Conservation (phyloP, 2,797 vertebrate species). For the Takifugu rubripes region DNA sequence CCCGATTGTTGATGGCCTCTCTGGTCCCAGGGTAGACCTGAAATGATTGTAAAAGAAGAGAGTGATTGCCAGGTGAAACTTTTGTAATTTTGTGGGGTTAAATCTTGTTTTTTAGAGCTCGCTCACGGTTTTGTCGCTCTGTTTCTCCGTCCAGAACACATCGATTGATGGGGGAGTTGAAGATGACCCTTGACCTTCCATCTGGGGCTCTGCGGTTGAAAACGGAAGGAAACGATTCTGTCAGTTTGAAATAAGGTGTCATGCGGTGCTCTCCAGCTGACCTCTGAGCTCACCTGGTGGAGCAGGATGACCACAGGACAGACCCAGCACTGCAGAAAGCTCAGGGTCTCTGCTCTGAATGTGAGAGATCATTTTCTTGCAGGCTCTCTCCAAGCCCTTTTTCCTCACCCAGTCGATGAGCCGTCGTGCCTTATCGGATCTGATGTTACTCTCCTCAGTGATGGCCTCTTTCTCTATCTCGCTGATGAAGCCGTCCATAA, state of each 20-base stretch:
- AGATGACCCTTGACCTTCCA: neutral
- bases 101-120: neutral
- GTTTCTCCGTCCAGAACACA: constrained; percentile 24
- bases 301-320: neutral
- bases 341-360: neutral
- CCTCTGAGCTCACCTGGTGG: constrained; percentile 17
- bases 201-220: neutral
- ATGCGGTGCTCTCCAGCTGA: neutral
- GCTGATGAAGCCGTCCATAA: neutral
- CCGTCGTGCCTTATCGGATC: neutral
- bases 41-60: too few relatives aligned
- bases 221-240: constrained; percentile 1
- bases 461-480: neutral
- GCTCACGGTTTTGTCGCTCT: constrained; percentile 20
- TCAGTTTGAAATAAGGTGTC: neutral
- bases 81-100: neutral
- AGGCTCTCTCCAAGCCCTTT: neutral
- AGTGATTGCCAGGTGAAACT: neutral
- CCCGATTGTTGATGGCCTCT: constrained; percentile 39
- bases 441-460: neutral
- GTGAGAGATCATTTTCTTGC: neutral
- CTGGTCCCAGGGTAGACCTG: constrained; percentile 73
- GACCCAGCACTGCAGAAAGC: neutral
- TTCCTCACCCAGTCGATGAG: constrained; percentile 4
- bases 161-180: neutral